Base-by-base conservation (phyloP, 2,888 invertebrate species). In the Perizoma flavofasciatum region DNA sequence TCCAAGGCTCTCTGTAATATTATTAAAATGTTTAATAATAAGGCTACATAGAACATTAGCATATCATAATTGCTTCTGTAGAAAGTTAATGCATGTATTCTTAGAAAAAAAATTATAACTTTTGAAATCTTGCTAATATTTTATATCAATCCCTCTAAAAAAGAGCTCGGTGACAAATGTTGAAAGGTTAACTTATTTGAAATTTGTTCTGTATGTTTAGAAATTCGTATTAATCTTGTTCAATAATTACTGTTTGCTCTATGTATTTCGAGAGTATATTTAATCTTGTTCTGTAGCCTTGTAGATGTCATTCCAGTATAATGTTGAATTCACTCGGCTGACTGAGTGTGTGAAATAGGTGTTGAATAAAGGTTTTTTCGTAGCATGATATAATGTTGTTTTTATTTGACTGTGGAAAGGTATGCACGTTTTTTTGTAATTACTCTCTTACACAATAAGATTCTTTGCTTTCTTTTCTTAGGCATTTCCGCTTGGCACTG, bases 321-420 rank as follows among this genome's bases (percentile, higher is more conserved):
- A 45, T 63, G 46, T 61, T 61, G 52, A 56, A 61, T 56, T 51
- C 59, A 37, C 50, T 50, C 45, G n/a, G 59, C 53, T 51, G 34
- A 50, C 49, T 47, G 61, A 61, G 64, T 62, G 64, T 59, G 61
- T 63, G 35, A 49, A 48, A 59, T 66, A 65, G 64, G 64, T 69
- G 69, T 57, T 63, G 61, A 67, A 69, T 69, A 69, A 69, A 69
- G 71, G 77, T 73, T 75, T 74, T 74, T 77, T 79, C 77, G 78
- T 81, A 86, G 84, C 82, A 79, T 75, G 62, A 58, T 74, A 60
- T 49, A 65, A 61, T 59, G 40, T 61, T 69, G 74, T 84, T 83
- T 87, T 75, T 78, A 77, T 83, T 72, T 37, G 1, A n/a, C n/a
- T n/a, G n/a, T n/a, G n/a, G n/a, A 7, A 37, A 0, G 7, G 37